phyloP scores from a whole-genome alignment of 2,113 vertebrate genomes.

The Apodemus speciosus region DNA sequence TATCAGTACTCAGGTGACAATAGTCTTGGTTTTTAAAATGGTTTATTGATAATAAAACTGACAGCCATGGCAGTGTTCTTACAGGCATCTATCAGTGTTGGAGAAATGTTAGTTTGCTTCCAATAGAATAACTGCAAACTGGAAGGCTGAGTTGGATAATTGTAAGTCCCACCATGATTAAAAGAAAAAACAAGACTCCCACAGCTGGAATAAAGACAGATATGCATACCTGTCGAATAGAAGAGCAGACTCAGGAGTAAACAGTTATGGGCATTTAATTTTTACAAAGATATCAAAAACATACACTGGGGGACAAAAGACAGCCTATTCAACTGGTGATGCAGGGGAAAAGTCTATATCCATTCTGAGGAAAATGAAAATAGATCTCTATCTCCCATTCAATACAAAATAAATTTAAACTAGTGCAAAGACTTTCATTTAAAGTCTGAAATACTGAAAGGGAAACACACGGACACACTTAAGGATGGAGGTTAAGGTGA shows the following conservation, averaged over 20 bases:
- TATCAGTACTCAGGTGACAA: background rate
- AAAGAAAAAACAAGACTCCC: background rate
- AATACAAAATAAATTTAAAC: background rate
- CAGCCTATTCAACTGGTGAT: background rate
- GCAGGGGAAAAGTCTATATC: background rate
- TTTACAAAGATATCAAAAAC: background rate
- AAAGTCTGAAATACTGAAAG: background rate
- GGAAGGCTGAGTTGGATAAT: background rate
- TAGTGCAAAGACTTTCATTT: background rate
- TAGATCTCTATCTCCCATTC: background rate
- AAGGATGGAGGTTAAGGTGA: too few relatives aligned
- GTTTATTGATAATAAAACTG: background rate
- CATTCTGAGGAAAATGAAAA: background rate
- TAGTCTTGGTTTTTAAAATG: background rate
- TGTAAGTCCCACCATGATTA: background rate
- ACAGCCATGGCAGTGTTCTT: background rate
- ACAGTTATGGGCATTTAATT: too few relatives aligned
- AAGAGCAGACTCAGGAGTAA: background rate
- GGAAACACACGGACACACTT: background rate
- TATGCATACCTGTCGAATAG: background rate
- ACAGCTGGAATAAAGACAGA: background rate
- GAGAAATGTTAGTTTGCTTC: constrained; percentile 1
- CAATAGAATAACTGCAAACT: background rate
- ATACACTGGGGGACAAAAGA: background rate
- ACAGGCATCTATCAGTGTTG: background rate